Conservation (phyloP, 2,888 invertebrate genomes). For the Germaria angustata region DNA sequence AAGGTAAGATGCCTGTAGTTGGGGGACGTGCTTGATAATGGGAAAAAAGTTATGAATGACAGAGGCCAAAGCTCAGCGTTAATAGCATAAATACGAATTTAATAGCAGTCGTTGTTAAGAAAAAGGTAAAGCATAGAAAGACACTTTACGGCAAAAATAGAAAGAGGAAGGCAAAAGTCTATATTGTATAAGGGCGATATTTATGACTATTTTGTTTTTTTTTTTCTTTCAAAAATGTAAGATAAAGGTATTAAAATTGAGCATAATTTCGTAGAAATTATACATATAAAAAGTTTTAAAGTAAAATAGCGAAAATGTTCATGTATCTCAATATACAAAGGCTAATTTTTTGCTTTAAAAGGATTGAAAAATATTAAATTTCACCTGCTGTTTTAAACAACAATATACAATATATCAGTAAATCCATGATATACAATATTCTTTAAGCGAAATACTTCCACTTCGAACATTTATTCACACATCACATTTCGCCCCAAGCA, state of each 20-base stretch:
- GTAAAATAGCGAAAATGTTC: slow-evolving; percentile 24
- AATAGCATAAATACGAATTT: slow-evolving; percentile 63
- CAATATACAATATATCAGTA: not conserved
- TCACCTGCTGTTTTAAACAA: slow-evolving; percentile 47
- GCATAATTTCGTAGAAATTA: slow-evolving; percentile 14
- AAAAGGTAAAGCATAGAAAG: not conserved
- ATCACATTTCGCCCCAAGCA: not conserved
- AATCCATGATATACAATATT: not conserved
- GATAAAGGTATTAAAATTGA: slow-evolving; percentile 40
- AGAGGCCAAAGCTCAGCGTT: slow-evolving; percentile 55
- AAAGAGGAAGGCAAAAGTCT: too few relatives aligned
- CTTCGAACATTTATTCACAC: not conserved
- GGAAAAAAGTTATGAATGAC: slow-evolving; percentile 26
- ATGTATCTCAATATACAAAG: slow-evolving; percentile 45
- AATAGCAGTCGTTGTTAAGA: slow-evolving; percentile 45
- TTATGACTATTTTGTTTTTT: slow-evolving; percentile 22
- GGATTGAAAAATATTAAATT: not conserved
- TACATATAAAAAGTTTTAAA: too few relatives aligned
- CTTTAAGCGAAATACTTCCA: too few relatives aligned
- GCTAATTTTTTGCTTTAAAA: slow-evolving; percentile 31
- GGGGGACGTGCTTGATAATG: slow-evolving; percentile 22
- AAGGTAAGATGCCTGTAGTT: not conserved
- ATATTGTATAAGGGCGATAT: not conserved
- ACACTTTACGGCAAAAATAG: not conserved
- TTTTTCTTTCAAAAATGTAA: not conserved